Conservation (phyloP, 2,113 vertebrate genomes). For the Brachypteracias leptosomus region DNA sequence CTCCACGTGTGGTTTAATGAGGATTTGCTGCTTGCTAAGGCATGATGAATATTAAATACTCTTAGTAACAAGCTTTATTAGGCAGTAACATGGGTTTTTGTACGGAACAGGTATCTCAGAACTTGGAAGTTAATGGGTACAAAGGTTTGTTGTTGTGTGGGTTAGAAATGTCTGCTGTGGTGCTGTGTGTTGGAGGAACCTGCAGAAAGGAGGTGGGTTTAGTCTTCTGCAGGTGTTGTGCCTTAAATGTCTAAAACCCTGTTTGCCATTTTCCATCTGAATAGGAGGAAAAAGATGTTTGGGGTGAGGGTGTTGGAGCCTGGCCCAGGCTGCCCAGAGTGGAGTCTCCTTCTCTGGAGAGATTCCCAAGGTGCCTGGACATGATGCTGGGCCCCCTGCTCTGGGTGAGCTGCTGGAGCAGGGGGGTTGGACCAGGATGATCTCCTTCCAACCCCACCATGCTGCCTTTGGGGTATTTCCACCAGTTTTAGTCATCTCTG, state of each 20-base stretch:
- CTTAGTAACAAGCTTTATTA: neutral
- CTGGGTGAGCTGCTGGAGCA: neutral
- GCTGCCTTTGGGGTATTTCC: neutral
- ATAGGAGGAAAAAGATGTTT: neutral
- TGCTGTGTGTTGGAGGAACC: neutral
- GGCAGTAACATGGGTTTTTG: neutral
- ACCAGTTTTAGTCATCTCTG: rapidly evolving
- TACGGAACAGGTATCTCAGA: neutral
- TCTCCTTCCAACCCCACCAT: neutral
- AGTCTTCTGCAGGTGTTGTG: neutral
- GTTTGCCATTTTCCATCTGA: neutral
- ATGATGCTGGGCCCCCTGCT: neutral
- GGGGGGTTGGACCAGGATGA: neutral
- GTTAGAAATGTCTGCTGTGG: rapidly evolving
- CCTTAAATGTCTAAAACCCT: rapidly evolving
- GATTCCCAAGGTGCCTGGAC: too few relatives aligned
- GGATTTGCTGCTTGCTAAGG: slow-evolving; percentile 17
- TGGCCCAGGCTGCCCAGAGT: too few relatives aligned
- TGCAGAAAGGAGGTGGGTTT: rapidly evolving
- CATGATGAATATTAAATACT: slow-evolving; percentile 32
- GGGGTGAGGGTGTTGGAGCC: too few relatives aligned
- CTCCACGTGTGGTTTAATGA: neutral
- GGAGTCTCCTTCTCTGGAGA: too few relatives aligned
- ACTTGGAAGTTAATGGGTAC: neutral
- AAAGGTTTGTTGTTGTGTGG: neutral